phyloP scores from a whole-genome alignment of 1,140 invertebrate species.

The Lasioglossum baleicum region DNA sequence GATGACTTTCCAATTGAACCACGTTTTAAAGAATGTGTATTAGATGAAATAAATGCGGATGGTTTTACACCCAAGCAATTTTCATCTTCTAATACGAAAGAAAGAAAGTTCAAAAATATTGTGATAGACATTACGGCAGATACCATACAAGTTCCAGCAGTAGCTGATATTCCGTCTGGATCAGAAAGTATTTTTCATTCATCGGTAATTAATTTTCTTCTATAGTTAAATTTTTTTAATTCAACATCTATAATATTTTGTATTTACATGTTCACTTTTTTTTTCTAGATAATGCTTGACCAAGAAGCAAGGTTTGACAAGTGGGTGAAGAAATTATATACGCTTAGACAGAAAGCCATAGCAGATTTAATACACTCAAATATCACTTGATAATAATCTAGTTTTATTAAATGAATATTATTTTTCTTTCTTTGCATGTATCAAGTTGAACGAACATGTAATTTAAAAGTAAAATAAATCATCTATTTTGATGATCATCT shows the following conservation, averaged over 20 bases:
- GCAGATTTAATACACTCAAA: conserved; percentile 62
- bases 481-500: conserved; percentile 4
- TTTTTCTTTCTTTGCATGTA: neutral
- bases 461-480: conserved; percentile 3
- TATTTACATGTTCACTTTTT: conserved; percentile 18
- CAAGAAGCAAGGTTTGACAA: conserved; percentile 77
- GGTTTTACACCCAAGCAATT: conserved; percentile 77
- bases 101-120: conserved; percentile 75
- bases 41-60: conserved; percentile 78
- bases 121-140: conserved; percentile 75
- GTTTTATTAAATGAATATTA: neutral
- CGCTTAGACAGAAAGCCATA: conserved; percentile 76
- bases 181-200: conserved; percentile 77
- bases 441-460: neutral
- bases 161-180: conserved; percentile 53
- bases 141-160: conserved; percentile 73
- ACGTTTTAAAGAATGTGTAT: conserved; percentile 67
- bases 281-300: conserved; percentile 74
- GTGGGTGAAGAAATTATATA: conserved; percentile 79
- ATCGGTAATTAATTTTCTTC: conserved; percentile 68
- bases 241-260: conserved; percentile 17
- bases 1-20: conserved; percentile 75
- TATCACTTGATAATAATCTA: conserved; percentile 50
- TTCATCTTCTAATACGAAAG: conserved; percentile 69
- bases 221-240: neutral